Evolutionary conservation across 1,140 invertebrate species (phyloP), one percentile per base, ranked within the genome.

Genomic region (Parapsyche elsis): DNA sequence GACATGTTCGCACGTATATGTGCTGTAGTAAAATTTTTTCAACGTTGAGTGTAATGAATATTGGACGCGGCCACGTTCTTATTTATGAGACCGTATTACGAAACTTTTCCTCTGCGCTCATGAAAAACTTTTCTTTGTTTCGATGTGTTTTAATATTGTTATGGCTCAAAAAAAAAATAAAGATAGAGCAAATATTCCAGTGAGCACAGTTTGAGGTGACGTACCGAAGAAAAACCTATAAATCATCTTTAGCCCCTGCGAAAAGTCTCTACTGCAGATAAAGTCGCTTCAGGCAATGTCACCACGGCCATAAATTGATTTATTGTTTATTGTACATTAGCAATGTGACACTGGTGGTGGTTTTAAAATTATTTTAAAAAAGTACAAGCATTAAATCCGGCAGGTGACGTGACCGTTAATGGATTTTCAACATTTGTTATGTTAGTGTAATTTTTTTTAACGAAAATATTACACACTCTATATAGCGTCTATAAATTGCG

Each of bases 61-160:
- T 67, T 26, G 24, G 64, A 26, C 64, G 23, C 9, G 64, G 64
- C 24, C 64, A n/a, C 24, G 57, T 67, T 67, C 24, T 67, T 67
- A 67, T 67, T 67, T 67, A 67, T 67, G 64, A 67, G 64, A 12
- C 21, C 64, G 19, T 67, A 67, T 67, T 67, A 30, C 23, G 24
- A 67, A 67, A 67, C 19, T 67, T 67, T 67, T 67, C 24, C 21
- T 38, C 12, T 2, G 21, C 64, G 64, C 64, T 26, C 9, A 10
- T 12, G 64, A 23, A 67, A 67, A 67, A 24, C 24, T 67, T 67
- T 19, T 23, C 59, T 53, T 53, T 12, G 64, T 26, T 67, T 26
- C 24, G 64, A 67, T 67, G 19, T 67, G 64, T 67, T 67, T 53
- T 67, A 67, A 67, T 67, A 67, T 14, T 30, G 64, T 67, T 67